Evolutionary conservation across 1,140 invertebrate species (phyloP).

Genomic region (Wasmannia auropunctata): DNA sequence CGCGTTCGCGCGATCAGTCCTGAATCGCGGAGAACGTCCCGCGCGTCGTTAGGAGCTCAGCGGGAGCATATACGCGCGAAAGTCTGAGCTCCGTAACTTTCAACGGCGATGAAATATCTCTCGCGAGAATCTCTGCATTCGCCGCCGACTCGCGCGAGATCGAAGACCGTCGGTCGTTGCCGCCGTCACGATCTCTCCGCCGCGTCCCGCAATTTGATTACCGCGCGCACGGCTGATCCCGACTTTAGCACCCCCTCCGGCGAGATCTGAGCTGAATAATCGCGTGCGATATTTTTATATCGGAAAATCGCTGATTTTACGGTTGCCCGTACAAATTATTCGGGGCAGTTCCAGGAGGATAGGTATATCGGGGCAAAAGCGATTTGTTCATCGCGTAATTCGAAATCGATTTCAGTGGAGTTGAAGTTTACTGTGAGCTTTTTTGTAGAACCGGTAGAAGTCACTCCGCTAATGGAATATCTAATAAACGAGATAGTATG

Average conservation of each 20-base stretch:
- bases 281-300: slow-evolving; percentile 9
- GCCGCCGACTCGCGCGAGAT: neutral
- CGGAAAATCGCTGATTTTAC: slow-evolving; percentile 17
- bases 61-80: neutral
- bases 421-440: neutral
- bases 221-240: neutral
- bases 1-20: slow-evolving; percentile 12
- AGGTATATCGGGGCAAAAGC: neutral
- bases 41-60: neutral
- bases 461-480: neutral
- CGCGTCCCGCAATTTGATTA: slow-evolving; percentile 3
- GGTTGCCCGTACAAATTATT: neutral
- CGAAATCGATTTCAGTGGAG: neutral
- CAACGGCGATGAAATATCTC: slow-evolving; percentile 32
- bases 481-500: neutral
- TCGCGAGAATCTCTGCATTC: neutral
- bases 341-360: neutral
- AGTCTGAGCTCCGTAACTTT: slow-evolving; percentile 15
- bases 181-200: neutral
- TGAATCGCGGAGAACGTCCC: neutral
- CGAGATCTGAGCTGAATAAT: neutral
- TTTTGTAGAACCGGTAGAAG: neutral
- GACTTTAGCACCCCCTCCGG: neutral
- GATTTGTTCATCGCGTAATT: slow-evolving; percentile 5
- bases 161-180: neutral